Base-by-base conservation (phyloP, 2,888 invertebrate species). In the Hydriomena furcata region DNA sequence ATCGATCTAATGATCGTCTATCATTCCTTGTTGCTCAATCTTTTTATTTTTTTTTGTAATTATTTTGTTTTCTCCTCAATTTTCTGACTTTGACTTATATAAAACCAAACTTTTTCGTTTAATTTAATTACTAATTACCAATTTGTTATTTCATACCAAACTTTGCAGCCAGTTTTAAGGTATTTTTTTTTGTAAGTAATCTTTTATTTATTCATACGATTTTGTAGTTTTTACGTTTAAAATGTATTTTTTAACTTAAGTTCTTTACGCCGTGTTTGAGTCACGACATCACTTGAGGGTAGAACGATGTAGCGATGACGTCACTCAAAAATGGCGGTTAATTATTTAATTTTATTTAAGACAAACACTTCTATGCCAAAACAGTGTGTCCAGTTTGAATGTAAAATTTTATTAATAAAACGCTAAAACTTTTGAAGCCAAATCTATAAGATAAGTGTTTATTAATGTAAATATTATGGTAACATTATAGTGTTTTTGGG, bases 301-400 rank as follows among this genome's bases (percentile, higher is more conserved):
- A 25, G 25, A 21, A 10, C 10, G 21, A 21, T 1, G 24, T 11
- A 11, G n/a, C 27, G 11, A 42, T 37, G 23, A 7, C 21, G 38
- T 38, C 32, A 57, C 35, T 48, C 41, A 37, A 45, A 31, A 0
- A 52, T 40, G 41, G 30, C 23, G 17, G 5, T 8, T 20, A 8
- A n/a, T 48, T 41, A 24, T 31, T 46, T 63, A 61, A 63, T 30
- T 56, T 30, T 55, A 41, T 36, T 13, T 66, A 67, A 60, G 58
- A 59, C 50, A 43, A 58, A 46, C 50, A 55, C 58, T 75, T 68
- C 69, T 73, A 82, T 82, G 84, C 85, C 85, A 86, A 86, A 84
- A 73, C 66, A 68, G 68, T 77, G 73, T 76, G 80, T 84, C 79
- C 82, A 84, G 82, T 84, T 73, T 63, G 68, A 67, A 56, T 61